Evolutionary conservation across 2,888 invertebrate species (phyloP).

Genomic region (Biston betularia): DNA sequence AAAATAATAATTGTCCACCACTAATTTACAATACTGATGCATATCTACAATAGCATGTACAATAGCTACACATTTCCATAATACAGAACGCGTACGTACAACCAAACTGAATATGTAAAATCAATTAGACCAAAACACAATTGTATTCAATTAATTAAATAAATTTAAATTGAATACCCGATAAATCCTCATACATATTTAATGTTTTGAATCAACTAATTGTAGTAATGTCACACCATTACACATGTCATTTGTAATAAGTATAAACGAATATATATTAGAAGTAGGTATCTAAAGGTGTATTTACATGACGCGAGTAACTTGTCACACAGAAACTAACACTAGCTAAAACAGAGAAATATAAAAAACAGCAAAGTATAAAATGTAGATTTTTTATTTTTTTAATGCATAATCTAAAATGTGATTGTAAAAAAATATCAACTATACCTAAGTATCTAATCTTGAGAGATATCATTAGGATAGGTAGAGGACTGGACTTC

Average conservation of each 20-base stretch:
- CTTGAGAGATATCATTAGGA: too few relatives aligned
- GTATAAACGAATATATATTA: neutral
- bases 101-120: neutral
- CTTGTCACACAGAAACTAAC: too few relatives aligned
- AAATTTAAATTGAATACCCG: neutral
- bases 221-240: neutral
- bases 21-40: neutral
- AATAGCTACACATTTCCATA: neutral
- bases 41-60: neutral
- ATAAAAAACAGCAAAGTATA: too few relatives aligned
- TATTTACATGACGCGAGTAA: neutral
- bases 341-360: too few relatives aligned
- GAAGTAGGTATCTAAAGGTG: neutral
- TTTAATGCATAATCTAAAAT: too few relatives aligned
- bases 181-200: constrained; percentile 2
- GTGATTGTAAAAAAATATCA: too few relatives aligned
- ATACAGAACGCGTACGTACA: neutral
- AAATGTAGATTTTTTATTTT: too few relatives aligned
- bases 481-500: too few relatives aligned
- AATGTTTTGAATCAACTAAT: constrained; percentile 2
- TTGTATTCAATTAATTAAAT: constrained; percentile 6
- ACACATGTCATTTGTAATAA: neutral
- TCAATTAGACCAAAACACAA: neutral
- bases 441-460: too few relatives aligned
- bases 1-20: neutral